Conservation (phyloP, 2,797 vertebrate species). For the Sarcophilus harrisii region DNA sequence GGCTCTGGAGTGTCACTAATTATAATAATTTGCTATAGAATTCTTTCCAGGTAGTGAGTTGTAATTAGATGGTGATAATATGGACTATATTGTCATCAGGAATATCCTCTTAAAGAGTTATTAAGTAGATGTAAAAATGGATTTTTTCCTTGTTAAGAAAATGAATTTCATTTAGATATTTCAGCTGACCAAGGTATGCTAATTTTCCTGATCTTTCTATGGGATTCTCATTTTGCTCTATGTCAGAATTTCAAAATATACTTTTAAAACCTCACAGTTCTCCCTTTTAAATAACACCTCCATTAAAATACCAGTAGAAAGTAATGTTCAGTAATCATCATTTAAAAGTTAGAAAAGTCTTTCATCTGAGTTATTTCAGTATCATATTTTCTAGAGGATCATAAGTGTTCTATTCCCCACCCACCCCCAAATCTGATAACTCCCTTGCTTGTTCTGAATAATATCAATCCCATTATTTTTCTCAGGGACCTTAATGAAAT, state of each 20-base stretch:
- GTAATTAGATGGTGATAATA: slow-evolving; percentile 48
- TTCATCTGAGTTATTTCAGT: neutral
- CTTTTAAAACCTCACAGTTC: neutral
- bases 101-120: slow-evolving; percentile 50
- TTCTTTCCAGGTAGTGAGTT: slow-evolving; percentile 66
- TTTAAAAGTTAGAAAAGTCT: neutral
- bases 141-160: neutral
- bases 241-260: slow-evolving; percentile 9
- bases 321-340: neutral
- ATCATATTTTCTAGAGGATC: slow-evolving; percentile 11
- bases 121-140: slow-evolving; percentile 8
- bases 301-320: neutral
- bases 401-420: slow-evolving; percentile 21
- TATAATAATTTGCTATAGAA: slow-evolving; percentile 74
- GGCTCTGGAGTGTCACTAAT: slow-evolving; percentile 76
- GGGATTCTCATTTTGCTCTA: slow-evolving; percentile 19
- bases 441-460: slow-evolving; percentile 25
- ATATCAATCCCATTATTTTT: neutral
- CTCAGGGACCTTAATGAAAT: neutral
- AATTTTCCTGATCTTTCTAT: neutral
- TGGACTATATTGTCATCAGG: slow-evolving; percentile 19
- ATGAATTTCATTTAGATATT: slow-evolving; percentile 29
- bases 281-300: neutral
- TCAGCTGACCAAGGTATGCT: neutral
- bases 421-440: neutral